Evolutionary conservation across 2,888 invertebrate genomes (phyloP), one percentile per base, ranked within the genome.

Genomic region (Lasioglossum figueresi): DNA sequence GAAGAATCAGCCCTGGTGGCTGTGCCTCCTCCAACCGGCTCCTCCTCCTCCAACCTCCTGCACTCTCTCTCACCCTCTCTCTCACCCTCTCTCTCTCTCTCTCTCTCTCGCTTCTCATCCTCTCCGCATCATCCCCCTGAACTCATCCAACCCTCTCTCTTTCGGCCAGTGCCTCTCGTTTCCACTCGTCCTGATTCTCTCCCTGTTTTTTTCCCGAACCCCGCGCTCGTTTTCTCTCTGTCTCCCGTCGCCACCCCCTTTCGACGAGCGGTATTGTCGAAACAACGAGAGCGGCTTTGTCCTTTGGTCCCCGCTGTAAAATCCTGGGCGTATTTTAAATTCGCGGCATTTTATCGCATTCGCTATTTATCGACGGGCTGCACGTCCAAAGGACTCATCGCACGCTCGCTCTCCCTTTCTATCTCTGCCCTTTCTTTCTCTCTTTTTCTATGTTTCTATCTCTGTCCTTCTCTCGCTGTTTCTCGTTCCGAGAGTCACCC

Each of bases 271-370:
- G 88, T 89, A 91, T 91, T 91, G 91, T 91, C 91, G 91, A 91
- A 91, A 91, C 91, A 91, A 91, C 91, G 91, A 91, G 91, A 91
- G 87, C 91, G 91, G 91, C 91, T 90, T 91, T 91, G 91, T 91
- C 91, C 91, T 91, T 91, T 91, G 91, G 91, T 90, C 91, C 89
- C 90, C 87, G 91, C 89, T 91, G 90, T 91, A 90, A 91, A 91
- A 91, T 85, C 90, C 90, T 91, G 89, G 90, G 86, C 91, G 91
- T 91, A 90, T 91, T 91, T 91, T 91, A 91, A 91, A 91, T 91
- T 91, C 91, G 91, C 91, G 91, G 91, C 90, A 90, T 90, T 91
- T 91, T 91, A 91, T 91, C 91, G 91, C 91, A 91, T 90, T 91
- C 91, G 90, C 90, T 90, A 91, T 91, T 91, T 91, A 91, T 91